Base-by-base conservation (phyloP, 2,888 invertebrate genomes). In the Heteromurus nitidus region DNA sequence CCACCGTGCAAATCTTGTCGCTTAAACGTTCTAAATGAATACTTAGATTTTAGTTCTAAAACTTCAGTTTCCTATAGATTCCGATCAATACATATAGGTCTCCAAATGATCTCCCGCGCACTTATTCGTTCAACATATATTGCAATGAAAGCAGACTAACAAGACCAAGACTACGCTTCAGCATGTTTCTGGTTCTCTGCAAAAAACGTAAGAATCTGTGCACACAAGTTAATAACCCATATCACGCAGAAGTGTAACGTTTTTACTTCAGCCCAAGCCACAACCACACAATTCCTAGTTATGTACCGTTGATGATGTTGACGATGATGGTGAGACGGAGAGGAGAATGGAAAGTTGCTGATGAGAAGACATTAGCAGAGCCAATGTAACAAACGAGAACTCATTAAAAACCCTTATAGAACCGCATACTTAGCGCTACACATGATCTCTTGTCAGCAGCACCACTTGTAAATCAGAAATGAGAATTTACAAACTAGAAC, bases 401-500 rank as follows among this genome's bases (percentile, higher is more conserved):
- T 73, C 73, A 73, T 73, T 73, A 73, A 73, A 73, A 69, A 55
- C n/a, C 50, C 50, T 50, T 31, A 55, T 24, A 18, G 31, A 62
- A 73, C 73, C 62, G 42, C 73, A 73, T 11, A 47, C 3, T 47
- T 47, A 5, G n/a, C n/a, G 3, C 3, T 47, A 47, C 73, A 73
- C 62, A 73, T 62, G 73, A 53, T 50, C 47, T n/a, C n/a, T 36
- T 73, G 73, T 73, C 73, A 73, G 73, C 47, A 24, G 44, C n/a
- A 73, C 72, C 30, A 62, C 58, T 70, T 36, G 68, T 58, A 36
- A 70, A 50, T 64, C 36, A 22, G 62, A 64, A 73, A 73, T 73
- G 73, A 64, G 64, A 64, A 62, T 50, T 30, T 60, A 75, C 50
- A 65, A 74, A 74, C 74, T 74, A 74, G 74, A 74, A 31, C 74